Conservation (phyloP, 2,797 vertebrate genomes). For the Cheirogaleus major region DNA sequence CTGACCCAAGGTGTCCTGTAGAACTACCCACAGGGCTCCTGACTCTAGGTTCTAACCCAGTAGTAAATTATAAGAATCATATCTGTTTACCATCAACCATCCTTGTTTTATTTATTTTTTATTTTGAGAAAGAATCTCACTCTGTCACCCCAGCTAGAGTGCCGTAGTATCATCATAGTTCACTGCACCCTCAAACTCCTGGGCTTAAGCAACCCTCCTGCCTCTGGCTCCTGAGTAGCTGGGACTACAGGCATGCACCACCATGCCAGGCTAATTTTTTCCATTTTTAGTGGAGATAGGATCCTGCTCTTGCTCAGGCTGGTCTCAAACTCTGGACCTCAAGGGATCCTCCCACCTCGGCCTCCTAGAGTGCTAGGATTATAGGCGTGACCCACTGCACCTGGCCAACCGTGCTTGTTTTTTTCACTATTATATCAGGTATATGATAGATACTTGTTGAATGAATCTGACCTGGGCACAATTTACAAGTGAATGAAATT, state of each 20-base stretch:
- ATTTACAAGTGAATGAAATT: not conserved
- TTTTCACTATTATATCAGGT: not conserved
- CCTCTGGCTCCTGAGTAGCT: too few relatives aligned
- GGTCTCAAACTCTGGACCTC: not conserved
- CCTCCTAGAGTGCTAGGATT: not conserved
- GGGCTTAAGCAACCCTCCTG: too few relatives aligned
- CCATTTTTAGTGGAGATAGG: not conserved
- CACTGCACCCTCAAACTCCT: too few relatives aligned
- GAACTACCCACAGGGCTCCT: not conserved
- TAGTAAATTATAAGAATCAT: not conserved
- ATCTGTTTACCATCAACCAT: not conserved
- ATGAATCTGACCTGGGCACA: not conserved
- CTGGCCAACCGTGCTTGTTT: not conserved
- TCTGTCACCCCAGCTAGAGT: too few relatives aligned
- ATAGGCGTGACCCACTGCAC: not conserved
- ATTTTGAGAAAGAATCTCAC: too few relatives aligned
- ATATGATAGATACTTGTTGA: not conserved
- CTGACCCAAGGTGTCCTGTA: not conserved
- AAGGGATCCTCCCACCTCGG: not conserved
- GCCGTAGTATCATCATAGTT: too few relatives aligned
- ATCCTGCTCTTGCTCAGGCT: not conserved
- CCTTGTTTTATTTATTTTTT: not conserved
- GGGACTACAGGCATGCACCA: too few relatives aligned
- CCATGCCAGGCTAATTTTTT: too few relatives aligned
- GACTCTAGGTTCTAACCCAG: not conserved